Conservation (phyloP, 2,888 invertebrate species). For the Xylota segnis region DNA sequence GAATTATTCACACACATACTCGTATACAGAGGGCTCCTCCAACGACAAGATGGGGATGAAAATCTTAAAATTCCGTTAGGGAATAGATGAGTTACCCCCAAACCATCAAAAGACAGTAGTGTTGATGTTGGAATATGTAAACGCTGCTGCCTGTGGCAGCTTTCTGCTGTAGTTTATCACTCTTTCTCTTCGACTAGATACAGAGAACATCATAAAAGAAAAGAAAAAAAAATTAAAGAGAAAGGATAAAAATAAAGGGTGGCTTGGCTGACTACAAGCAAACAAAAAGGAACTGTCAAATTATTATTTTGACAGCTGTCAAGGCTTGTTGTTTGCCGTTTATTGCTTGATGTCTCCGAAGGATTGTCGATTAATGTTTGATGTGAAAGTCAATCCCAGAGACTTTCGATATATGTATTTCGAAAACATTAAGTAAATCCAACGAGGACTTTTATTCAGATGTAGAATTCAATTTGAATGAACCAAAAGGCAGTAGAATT, state of each 20-base stretch:
- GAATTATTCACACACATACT: constrained; percentile 75
- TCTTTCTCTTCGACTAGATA: neutral
- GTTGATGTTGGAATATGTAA: neutral
- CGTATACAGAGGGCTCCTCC: constrained; percentile 39
- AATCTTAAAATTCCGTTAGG: constrained; percentile 64
- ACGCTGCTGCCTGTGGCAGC: constrained; percentile 38
- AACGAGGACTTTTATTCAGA: neutral
- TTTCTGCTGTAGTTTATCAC: constrained; percentile 35
- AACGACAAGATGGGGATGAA: constrained; percentile 58
- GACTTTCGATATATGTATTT: neutral
- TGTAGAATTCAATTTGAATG: constrained; percentile 5
- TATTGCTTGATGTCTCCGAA: constrained; percentile 44
- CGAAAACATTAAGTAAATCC: constrained; percentile 1
- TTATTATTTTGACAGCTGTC: constrained; percentile 75
- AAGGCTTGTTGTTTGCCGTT: constrained; percentile 67
- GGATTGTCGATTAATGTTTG: constrained; percentile 61
- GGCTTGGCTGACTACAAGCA: constrained; percentile 52
- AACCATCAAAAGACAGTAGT: neutral
- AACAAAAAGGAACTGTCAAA: constrained; percentile 70
- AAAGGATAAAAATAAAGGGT: constrained; percentile 55
- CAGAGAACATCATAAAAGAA: constrained; percentile 9
- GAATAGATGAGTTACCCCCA: constrained; percentile 60
- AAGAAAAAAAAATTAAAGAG: neutral
- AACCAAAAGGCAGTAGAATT: neutral
- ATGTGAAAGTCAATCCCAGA: constrained; percentile 35